Evolutionary conservation across 2,113 vertebrate species (phyloP), one percentile per base, ranked within the genome.

Genomic region (Cromileptes altivelis): DNA sequence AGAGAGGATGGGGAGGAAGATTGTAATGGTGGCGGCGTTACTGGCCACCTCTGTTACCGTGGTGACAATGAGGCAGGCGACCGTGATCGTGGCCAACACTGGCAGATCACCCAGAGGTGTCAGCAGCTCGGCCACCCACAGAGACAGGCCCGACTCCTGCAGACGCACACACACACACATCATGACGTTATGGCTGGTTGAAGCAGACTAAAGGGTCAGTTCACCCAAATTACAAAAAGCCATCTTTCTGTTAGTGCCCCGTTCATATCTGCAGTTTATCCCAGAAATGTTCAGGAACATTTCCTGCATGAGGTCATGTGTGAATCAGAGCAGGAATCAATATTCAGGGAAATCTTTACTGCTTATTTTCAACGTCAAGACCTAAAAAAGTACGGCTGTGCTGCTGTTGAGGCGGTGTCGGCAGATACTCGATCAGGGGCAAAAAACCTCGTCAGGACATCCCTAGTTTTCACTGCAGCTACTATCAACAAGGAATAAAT

Each of bases 31-130:
- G 75, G 98, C 96, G 45, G 97, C 95, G 65, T 99, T 99, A 92
- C 98, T 99, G 86, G 97, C 96, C 83, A 99, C 95, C 86, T 99
- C 97, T 30, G 98, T 99, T 81, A 99, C 92, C 25, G 94, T 95
- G 55, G 97, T 99, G 78, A 98, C 97, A 17, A 99, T 96, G 91
- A 99, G 78, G 87, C 95, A 97, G 23, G 97, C 95, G 52, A 98
- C 91, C 10, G 97, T 84, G 63, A 97, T 93, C 21, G 97, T 65
- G 18, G 95, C 77, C 94, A 96, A 93, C 47, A 94, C 65, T 2
- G 97, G 97, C 40, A 99, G 92, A 8, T 95, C 95, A 50, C 97
- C 97, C 74, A 99, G 82, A 71, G 97, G 97, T 33, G 92, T 94
- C 89, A 99, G 90, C 93, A 97, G 96, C 80, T 89, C 94, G 60